Evolutionary conservation across 2,888 invertebrate species (phyloP), one percentile per base, ranked within the genome.

Genomic region (Rhagophthalmus giganteus): DNA sequence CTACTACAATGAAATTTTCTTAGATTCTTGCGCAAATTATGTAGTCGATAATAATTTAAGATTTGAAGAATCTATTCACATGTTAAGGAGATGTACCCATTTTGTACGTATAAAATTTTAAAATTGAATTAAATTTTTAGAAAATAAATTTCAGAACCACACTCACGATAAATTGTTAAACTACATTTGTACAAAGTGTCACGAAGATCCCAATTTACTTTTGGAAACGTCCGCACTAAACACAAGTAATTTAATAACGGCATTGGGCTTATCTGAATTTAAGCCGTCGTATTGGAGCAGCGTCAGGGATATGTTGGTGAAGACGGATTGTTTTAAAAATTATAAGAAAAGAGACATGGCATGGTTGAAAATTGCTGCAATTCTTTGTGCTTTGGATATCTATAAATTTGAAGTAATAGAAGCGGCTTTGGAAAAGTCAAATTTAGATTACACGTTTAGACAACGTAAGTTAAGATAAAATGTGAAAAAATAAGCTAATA

Each of bases 1-100:
- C 66, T 85, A 79, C 65, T 87, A 85, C 60, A 78, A 84, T 58
- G 83, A 83, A 60, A 76, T 77, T 40, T 75, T 85, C 57, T 72
- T 83, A 62, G 81, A 86, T 60, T 75, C 77, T 1, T 75, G 79
- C 27, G 79, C 79, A 2, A 75, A 77, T 34, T 79, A 78, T 59
- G 72, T 80, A 10, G 73, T 83, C 11, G 71, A 76, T 28, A 74
- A 78, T n/a, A 67, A 79, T 41, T 58, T 79, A 8, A 77, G 74
- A n/a, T 81, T 81, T 58, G 75, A 78, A 24, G 73, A 77, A 31
- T 76, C 74, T 0, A 57, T 81, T 25, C 74, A 78, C 38, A 62
- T 82, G 5, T 73, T 82, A 1, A 76, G 79, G 42, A 78, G 81
- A 54, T 69, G 82, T 33, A 76, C 78, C 2, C 76, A 80, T 66